phyloP scores from a whole-genome alignment of 2,888 invertebrate genomes.

The Polietes domitor region DNA sequence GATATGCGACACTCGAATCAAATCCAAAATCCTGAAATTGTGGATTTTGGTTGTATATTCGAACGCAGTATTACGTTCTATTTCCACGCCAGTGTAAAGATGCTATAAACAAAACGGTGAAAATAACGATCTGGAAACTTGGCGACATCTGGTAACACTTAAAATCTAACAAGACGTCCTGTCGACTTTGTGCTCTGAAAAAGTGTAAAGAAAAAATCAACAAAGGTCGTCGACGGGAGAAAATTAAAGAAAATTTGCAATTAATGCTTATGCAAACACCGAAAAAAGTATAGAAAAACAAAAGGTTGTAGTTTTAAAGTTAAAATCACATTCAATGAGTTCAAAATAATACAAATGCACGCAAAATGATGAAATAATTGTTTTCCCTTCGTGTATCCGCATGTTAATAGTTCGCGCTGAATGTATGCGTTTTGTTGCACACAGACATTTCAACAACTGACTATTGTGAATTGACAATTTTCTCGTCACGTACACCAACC shows the following conservation, averaged over 20 bases:
- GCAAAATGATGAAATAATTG: neutral
- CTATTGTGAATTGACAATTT: slow-evolving; percentile 60
- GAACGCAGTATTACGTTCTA: no score
- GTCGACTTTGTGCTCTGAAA: slow-evolving; percentile 2
- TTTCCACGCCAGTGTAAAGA: no score
- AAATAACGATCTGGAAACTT: no score
- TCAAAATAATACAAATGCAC: neutral
- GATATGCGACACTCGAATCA: no score
- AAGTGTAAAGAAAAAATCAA: slow-evolving; percentile 2
- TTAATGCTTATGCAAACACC: neutral
- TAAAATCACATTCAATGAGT: neutral
- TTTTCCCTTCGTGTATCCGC: neutral
- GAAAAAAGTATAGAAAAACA: neutral
- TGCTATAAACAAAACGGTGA: no score
- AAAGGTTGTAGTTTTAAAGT: neutral
- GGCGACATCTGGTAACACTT: no score
- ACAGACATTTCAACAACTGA: neutral
- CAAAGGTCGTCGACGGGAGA: neutral
- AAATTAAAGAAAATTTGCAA: neutral
- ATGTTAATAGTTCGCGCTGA: slow-evolving; percentile 17
- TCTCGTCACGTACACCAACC: slow-evolving; percentile 65
- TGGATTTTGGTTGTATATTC: no score
- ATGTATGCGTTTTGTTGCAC: slow-evolving; percentile 19
- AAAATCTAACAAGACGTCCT: neutral
- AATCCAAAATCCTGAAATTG: no score